Base-by-base conservation (phyloP, 2,797 vertebrate species). In the Mus spretus region DNA sequence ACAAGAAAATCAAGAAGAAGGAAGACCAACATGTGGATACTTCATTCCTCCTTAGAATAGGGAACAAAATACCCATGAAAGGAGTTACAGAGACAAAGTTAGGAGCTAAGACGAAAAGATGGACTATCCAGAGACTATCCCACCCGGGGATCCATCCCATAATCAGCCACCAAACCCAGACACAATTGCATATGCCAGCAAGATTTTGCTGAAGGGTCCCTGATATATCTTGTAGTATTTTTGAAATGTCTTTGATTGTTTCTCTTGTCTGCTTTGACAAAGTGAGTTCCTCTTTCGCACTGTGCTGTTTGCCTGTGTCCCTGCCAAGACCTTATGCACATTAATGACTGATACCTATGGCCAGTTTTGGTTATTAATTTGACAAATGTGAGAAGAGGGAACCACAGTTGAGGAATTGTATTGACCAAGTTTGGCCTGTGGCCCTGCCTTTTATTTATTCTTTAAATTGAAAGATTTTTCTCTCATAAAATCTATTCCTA, bases 181-280 rank as follows among this genome's bases (percentile, higher is more conserved):
- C 44, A 44, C 44, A 44, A 44, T 44, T 44, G 44, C 44, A 3
- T 44, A 44, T 44, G 44, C 44, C 44, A 44, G 44, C 44, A 44
- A 44, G 44, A 44, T 44, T 44, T 44, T 44, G 44, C 44, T 44
- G 44, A 44, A 44, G 44, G 44, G 44, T 3, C 44, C 44, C 44
- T 44, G 44, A 44, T 44, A 44, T 22, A 67, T 34, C 40, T 78
- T 90, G 80, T 84, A 92, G 95, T 59, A 72, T 91, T 90, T 3
- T 47, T 72, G 8, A 75, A 87, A 93, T 0, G 1, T 0, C 11
- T n/a, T 90, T 63, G n/a, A 12, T 31, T 0, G 37, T 72, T 89
- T 91, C 4, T 82, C 3, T 70, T 82, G 83, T 95, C 65, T n/a
- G 6, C 9, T 94, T 94, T 95, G 63, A 26, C 83, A 31, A 47